Evolutionary conservation across 2,113 vertebrate genomes (phyloP).

Genomic region (Micronycteris hirsuta): DNA sequence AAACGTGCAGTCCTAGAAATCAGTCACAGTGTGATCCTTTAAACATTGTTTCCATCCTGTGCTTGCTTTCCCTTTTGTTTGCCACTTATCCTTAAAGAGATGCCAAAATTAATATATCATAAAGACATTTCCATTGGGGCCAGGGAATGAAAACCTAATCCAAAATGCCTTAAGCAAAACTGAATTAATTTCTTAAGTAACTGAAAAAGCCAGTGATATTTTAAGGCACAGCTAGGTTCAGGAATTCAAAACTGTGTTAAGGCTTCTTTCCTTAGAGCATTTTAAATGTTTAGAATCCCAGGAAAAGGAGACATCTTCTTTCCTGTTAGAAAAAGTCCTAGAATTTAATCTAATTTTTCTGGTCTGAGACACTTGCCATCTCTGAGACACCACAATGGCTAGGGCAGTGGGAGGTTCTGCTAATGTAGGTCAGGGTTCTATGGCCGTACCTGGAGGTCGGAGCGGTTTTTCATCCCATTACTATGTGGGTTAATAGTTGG

Average conservation of each 20-base stretch:
- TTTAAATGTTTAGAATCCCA: neutral
- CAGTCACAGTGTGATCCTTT: neutral
- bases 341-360: neutral
- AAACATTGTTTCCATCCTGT: neutral
- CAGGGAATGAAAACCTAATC: slow-evolving; percentile 35
- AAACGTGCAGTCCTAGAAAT: neutral
- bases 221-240: neutral
- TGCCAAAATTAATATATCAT: neutral
- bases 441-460: neutral
- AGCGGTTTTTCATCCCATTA: neutral
- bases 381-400: neutral
- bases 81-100: neutral
- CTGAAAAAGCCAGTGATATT: neutral
- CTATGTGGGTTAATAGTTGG: neutral
- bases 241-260: neutral
- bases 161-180: slow-evolving; percentile 11
- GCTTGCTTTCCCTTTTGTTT: neutral
- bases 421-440: neutral
- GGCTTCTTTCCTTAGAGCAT: neutral
- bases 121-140: neutral
- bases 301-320: neutral
- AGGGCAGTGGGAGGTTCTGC: neutral
- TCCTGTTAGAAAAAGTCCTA: neutral
- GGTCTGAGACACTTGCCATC: neutral
- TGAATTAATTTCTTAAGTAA: neutral